These are phyloP conservation scores for Denticeps clupeoides DNA, from an alignment of 2,797 vertebrate species.

Conservation along the genomic window DNA sequence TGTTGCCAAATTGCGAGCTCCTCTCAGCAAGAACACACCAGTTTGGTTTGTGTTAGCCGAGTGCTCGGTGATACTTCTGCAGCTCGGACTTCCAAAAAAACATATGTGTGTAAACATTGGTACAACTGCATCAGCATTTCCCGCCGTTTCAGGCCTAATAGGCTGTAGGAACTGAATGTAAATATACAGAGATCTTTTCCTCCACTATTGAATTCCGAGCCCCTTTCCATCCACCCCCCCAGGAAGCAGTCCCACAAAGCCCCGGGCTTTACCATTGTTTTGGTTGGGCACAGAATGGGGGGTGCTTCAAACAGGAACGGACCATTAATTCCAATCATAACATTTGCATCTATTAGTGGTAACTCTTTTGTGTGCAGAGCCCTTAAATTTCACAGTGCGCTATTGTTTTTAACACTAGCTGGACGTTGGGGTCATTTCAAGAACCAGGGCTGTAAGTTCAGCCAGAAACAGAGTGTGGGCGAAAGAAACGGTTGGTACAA, in stretches of 20 bases:
- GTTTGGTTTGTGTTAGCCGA: constrained; percentile 21
- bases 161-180: constrained; percentile 25
- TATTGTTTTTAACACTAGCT: background rate
- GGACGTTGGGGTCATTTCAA: too few relatives aligned
- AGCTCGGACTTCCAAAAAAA: constrained; percentile 28
- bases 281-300: constrained; percentile 23
- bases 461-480: too few relatives aligned
- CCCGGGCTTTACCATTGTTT: constrained; percentile 32
- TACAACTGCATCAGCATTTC: constrained; percentile 33
- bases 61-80: constrained; percentile 17
- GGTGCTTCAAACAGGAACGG: constrained; percentile 19
- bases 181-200: constrained; percentile 26
- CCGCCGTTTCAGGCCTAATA: constrained; percentile 31
- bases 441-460: too few relatives aligned
- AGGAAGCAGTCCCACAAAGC: constrained; percentile 24
- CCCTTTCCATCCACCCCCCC: too few relatives aligned
- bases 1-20: constrained; percentile 31
- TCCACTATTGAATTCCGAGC: constrained; percentile 24
- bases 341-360: constrained; percentile 20
- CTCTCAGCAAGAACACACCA: constrained; percentile 30
- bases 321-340: constrained; percentile 28
- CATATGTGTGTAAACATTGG: constrained; percentile 33
- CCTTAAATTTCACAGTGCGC: background rate
- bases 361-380: constrained; percentile 15
- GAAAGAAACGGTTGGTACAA: too few relatives aligned